These are phyloP conservation scores for Poecile montanus DNA, from an alignment of 2,797 vertebrate genomes.

Conservation along the genomic window DNA sequence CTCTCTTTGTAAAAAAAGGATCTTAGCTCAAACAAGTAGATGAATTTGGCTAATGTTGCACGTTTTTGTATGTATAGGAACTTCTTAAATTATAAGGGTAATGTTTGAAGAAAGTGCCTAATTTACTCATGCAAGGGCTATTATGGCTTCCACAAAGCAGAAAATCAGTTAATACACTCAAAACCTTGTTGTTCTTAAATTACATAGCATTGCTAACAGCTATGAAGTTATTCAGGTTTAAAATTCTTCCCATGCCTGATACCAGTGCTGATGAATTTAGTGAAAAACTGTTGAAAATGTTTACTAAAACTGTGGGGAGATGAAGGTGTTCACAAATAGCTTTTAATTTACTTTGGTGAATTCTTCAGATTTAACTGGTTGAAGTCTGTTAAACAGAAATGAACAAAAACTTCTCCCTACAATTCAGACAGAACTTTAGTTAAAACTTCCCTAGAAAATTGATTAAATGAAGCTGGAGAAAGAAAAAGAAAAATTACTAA, in stretches of 20 bases:
- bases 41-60: not conserved
- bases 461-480: not conserved
- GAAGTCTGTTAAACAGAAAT: not conserved
- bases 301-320: not conserved
- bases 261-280: not conserved
- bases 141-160: conserved; percentile 6
- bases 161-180: not conserved
- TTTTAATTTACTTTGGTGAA: not conserved
- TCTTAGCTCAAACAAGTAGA: not conserved
- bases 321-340: not conserved
- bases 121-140: not conserved
- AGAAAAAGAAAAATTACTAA: not conserved
- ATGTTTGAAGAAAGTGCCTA: conserved; percentile 5
- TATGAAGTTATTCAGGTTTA: not conserved
- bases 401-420: fast-evolving
- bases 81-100: not conserved
- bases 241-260: not conserved
- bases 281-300: not conserved
- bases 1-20: not conserved
- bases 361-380: not conserved
- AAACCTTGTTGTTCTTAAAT: not conserved
- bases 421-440: not conserved
- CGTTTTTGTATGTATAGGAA: not conserved
- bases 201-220: not conserved
- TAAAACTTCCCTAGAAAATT: not conserved